Percentiles rank a stretch among this genome's conserved stretches.
phyloP scores from a whole-genome alignment of 2,797 vertebrate species.

The Hipposideros larvatus region DNA sequence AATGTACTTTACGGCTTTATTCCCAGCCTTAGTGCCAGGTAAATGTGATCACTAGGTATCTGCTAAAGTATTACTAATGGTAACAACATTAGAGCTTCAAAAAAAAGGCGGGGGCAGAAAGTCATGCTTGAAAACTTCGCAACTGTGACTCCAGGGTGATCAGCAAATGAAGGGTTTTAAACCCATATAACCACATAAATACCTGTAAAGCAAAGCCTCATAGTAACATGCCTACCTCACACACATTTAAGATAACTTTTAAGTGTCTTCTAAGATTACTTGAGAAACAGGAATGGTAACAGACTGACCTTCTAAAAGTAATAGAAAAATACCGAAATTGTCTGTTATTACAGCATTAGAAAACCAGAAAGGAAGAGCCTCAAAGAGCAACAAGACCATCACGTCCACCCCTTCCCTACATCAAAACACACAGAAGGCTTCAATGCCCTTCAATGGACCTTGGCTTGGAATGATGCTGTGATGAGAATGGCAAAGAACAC shows the following conservation, averaged over 20 bases:
- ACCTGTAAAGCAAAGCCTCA: neutral
- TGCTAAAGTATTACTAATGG: neutral
- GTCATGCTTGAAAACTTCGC: slow-evolving; percentile 8
- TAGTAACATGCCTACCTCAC: neutral
- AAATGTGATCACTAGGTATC: neutral
- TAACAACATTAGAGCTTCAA: neutral
- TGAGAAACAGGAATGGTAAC: neutral
- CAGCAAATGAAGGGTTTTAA: slow-evolving; percentile 31
- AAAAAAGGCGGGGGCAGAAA: neutral
- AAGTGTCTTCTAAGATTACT: neutral
- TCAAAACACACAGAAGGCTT: neutral
- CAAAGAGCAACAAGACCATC: neutral
- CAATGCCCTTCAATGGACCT: neutral
- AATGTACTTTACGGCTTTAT: slow-evolving; percentile 1
- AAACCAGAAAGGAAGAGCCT: neutral
- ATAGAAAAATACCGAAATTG: neutral
- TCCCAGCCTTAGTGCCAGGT: neutral
- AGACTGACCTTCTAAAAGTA: neutral
- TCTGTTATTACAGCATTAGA: neutral
- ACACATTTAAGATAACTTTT: neutral
- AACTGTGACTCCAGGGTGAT: slow-evolving; percentile 9
- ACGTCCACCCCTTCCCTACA: neutral
- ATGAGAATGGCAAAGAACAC: neutral
- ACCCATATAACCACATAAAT: neutral
- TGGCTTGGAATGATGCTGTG: neutral